A percentile compares a stretch with the other conserved stretches of the same genome.
Evolutionary conservation across 1,140 invertebrate genomes (phyloP).

Genomic region (Pseudachorutes palmiensis): DNA sequence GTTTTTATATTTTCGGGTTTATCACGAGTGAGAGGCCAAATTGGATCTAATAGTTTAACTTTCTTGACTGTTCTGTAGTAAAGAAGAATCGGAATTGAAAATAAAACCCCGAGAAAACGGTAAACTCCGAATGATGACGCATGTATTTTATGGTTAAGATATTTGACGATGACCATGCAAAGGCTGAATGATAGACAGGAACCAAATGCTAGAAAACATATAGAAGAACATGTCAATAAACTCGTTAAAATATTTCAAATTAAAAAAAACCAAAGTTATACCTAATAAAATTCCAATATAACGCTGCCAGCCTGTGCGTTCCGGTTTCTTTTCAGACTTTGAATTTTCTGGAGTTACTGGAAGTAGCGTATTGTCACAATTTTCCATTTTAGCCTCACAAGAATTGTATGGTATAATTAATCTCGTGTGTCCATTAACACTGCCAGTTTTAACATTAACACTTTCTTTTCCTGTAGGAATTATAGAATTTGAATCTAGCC

Average conservation of each 20-base stretch:
- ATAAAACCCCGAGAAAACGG: conserved; percentile 24
- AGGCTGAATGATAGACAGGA: conserved; percentile 18
- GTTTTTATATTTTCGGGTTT: not conserved
- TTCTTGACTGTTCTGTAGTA: conserved; percentile 15
- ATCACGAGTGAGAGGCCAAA: not conserved
- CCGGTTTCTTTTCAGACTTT: too few species aligned
- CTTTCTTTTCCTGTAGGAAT: too few species aligned
- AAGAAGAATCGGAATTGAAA: conserved; percentile 15
- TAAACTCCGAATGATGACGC: conserved; percentile 16
- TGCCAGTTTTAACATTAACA: too few species aligned
- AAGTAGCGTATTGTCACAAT: too few species aligned
- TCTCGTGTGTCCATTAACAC: too few species aligned
- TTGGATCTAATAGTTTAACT: not conserved
- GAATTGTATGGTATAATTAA: too few species aligned
- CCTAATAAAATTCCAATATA: conserved; percentile 1
- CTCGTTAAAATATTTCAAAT: not conserved
- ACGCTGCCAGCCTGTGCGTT: not conserved
- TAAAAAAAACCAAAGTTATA: not conserved
- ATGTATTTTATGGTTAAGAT: conserved; percentile 13
- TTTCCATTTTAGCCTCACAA: too few species aligned
- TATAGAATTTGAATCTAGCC: too few species aligned
- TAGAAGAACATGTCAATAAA: not conserved
- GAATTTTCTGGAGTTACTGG: too few species aligned
- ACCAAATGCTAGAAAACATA: not conserved
- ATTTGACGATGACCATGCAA: conserved; percentile 20